phyloP scores from a whole-genome alignment of 1,140 invertebrate genomes.

The Drosophila prosaltans region DNA sequence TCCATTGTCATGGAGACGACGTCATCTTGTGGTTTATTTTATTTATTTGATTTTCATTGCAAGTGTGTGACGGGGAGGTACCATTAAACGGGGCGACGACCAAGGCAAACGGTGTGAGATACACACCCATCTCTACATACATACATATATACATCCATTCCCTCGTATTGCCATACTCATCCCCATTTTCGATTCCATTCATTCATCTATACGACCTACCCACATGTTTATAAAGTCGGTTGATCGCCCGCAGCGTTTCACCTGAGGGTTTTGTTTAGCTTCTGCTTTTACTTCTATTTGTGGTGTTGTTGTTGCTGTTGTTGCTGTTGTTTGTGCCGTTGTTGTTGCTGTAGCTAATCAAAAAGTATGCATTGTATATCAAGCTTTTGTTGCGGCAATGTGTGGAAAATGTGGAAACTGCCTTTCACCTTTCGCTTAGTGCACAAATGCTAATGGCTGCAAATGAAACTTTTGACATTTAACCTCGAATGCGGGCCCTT shows the following conservation, averaged over 20 bases:
- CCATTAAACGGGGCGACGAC: background rate
- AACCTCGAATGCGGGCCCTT: constrained; percentile 51
- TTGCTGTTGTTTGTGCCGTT: constrained; percentile 12
- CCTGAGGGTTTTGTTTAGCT: constrained; percentile 16
- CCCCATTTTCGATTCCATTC: background rate
- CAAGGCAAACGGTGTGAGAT: background rate
- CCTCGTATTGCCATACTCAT: background rate
- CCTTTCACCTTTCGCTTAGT: constrained; percentile 22
- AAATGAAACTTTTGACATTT: constrained; percentile 61
- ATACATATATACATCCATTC: too few relatives aligned
- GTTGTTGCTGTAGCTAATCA: constrained; percentile 58
- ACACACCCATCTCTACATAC: background rate
- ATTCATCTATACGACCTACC: constrained; percentile 22
- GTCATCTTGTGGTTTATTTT: constrained; percentile 79
- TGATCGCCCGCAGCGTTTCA: constrained; percentile 29
- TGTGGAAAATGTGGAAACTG: constrained; percentile 8
- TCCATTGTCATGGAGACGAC: constrained; percentile 72
- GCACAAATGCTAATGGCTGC: constrained; percentile 34
- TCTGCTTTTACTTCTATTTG: background rate
- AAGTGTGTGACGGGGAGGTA: constrained; percentile 1
- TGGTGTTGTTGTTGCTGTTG: constrained; percentile 2
- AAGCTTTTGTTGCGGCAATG: constrained; percentile 34
- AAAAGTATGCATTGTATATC: constrained; percentile 61
- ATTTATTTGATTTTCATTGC: constrained; percentile 74
- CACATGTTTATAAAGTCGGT: constrained; percentile 30